These are phyloP conservation scores for Acanthacorydalis orientalis DNA, from an alignment of 2,888 invertebrate genomes.

Conservation along the genomic window DNA sequence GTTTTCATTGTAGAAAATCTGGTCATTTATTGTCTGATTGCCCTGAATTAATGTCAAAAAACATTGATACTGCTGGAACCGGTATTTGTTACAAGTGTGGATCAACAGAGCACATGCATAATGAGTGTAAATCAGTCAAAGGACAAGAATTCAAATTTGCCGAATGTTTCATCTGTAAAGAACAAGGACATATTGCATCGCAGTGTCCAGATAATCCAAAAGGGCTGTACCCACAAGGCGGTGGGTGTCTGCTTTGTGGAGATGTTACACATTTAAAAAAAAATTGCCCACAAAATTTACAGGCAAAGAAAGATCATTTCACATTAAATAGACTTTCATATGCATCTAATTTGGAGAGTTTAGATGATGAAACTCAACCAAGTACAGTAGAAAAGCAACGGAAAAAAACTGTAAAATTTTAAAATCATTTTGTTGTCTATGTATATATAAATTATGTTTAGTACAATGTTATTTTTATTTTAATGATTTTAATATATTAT, in stretches of 20 bases:
- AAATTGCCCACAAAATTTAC: constrained; percentile 47
- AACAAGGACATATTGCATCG: constrained; percentile 73
- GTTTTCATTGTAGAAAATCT: constrained; percentile 62
- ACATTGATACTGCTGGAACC: constrained; percentile 29
- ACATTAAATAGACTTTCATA: constrained; percentile 16
- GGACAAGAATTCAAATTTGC: constrained; percentile 61
- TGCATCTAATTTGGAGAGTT: constrained; percentile 19
- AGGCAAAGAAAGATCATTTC: constrained; percentile 16
- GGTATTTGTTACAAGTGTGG: constrained; percentile 83
- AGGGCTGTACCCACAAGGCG: constrained; percentile 76
- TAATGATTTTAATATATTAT: too few relatives aligned
- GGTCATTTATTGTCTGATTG: constrained; percentile 73
- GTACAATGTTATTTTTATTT: too few relatives aligned
- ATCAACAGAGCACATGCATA: constrained; percentile 69
- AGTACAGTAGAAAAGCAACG: constrained; percentile 4
- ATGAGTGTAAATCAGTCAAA: constrained; percentile 50
- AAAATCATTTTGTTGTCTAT: too few relatives aligned
- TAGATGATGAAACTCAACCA: constrained; percentile 12
- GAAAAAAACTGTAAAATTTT: constrained; percentile 18
- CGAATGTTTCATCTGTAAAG: constrained; percentile 74
- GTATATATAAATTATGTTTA: too few relatives aligned
- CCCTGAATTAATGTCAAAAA: constrained; percentile 44
- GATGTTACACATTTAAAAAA: constrained; percentile 72
- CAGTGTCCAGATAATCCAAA: constrained; percentile 79
- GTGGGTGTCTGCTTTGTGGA: constrained; percentile 66